Conservation (phyloP, 2,113 vertebrate species). For the Phodopus roborovskii region DNA sequence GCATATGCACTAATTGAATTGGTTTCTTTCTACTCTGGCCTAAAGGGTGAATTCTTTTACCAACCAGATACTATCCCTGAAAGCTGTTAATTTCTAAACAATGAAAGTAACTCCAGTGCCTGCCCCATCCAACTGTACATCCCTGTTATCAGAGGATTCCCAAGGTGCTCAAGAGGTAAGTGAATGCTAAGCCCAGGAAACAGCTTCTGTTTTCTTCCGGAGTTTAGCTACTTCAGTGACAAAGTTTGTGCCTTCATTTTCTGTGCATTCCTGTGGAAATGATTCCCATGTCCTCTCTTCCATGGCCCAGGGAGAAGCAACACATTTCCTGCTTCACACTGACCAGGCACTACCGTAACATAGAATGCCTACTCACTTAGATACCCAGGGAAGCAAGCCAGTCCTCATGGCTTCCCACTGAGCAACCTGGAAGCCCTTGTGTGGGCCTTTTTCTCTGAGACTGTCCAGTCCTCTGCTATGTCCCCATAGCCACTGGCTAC, state of each 20-base stretch:
- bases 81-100: neutral
- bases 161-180: neutral
- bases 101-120: neutral
- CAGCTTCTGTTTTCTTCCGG: neutral
- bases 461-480: neutral
- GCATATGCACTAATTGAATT: neutral
- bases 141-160: constrained; percentile 45
- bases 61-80: neutral
- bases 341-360: neutral
- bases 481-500: neutral
- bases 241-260: neutral
- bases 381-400: neutral
- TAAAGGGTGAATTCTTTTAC: neutral
- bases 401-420: neutral
- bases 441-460: neutral
- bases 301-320: neutral
- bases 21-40: neutral
- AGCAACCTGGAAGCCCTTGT: neutral
- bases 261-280: neutral
- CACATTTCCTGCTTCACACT: neutral
- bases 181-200: constrained; percentile 19
- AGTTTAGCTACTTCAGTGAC: neutral
- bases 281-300: no score
- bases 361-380: neutral
- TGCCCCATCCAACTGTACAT: neutral